Conservation (phyloP, 2,113 vertebrate species). For the Dromas ardeola region DNA sequence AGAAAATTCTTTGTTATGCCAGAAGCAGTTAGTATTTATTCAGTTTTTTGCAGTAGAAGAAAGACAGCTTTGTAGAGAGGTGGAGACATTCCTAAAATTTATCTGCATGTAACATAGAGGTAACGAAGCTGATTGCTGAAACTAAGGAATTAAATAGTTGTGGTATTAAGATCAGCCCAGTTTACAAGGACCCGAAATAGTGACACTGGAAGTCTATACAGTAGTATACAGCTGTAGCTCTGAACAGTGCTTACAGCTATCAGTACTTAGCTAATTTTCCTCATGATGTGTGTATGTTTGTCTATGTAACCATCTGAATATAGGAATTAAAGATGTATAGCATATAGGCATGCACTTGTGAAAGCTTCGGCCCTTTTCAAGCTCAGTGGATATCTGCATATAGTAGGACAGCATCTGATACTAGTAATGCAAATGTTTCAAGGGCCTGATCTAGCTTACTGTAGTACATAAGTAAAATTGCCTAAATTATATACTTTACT, state of each 20-base stretch:
- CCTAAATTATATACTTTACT: no score
- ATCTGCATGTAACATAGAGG: not conserved
- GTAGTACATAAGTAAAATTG: no score
- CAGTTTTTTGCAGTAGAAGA: not conserved
- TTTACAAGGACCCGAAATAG: not conserved
- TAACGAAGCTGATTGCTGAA: not conserved
- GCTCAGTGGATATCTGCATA: not conserved
- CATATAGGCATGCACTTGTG: not conserved
- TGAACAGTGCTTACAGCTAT: not conserved
- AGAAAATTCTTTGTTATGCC: not conserved
- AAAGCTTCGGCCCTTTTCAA: not conserved
- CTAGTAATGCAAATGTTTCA: not conserved
- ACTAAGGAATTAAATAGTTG: not conserved
- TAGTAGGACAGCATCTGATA: not conserved
- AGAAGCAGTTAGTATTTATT: not conserved
- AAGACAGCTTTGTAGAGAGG: not conserved
- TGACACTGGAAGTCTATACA: not conserved
- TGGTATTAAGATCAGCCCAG: not conserved
- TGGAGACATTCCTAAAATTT: not conserved
- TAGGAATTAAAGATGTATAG: fast-evolving
- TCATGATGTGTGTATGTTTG: not conserved
- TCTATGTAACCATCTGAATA: not conserved
- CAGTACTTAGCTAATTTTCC: not conserved
- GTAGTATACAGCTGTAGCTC: not conserved
- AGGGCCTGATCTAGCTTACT: not conserved